phyloP scores from a whole-genome alignment of 2,797 vertebrate genomes.

The Garrulus glandarius region DNA sequence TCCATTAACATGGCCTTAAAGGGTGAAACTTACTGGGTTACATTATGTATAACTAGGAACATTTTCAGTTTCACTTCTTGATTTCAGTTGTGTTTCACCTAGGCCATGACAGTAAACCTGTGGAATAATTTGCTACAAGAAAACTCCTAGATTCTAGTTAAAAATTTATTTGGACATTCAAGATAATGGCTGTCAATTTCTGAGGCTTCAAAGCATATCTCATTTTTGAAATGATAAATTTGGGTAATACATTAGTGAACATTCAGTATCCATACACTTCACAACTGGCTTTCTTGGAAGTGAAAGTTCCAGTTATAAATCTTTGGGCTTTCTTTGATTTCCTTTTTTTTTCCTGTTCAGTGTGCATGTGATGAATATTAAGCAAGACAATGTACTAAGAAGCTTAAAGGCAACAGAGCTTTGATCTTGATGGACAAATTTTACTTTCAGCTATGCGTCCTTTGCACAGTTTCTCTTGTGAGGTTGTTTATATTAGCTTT shows the following conservation, averaged over 20 bases:
- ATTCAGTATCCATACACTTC: not conserved
- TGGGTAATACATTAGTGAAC: not conserved
- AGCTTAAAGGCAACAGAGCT: not conserved
- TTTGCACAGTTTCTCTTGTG: not conserved
- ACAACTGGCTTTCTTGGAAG: constrained; percentile 50
- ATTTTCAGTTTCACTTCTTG: constrained; percentile 14
- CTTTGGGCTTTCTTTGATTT: not conserved
- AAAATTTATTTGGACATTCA: not conserved
- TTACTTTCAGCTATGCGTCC: not conserved
- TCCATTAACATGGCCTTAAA: constrained; percentile 41
- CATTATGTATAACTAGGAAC: constrained; percentile 15
- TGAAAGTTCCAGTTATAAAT: constrained; percentile 46
- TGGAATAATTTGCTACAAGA: not conserved
- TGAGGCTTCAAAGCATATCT: constrained; percentile 21
- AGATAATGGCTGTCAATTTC: constrained; percentile 33
- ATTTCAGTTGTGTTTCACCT: constrained; percentile 55
- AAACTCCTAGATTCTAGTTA: not conserved
- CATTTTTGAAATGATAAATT: not conserved
- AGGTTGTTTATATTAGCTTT: not conserved
- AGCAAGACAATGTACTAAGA: not conserved
- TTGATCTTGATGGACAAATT: not conserved
- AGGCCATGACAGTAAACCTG: constrained; percentile 9
- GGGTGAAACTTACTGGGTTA: constrained; percentile 29
- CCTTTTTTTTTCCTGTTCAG: not conserved
- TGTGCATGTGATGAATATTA: not conserved